A percentile compares a stretch with the other conserved stretches of the same genome.
Evolutionary conservation across 2,888 invertebrate species (phyloP).

Genomic region (Prosapia bicincta): DNA sequence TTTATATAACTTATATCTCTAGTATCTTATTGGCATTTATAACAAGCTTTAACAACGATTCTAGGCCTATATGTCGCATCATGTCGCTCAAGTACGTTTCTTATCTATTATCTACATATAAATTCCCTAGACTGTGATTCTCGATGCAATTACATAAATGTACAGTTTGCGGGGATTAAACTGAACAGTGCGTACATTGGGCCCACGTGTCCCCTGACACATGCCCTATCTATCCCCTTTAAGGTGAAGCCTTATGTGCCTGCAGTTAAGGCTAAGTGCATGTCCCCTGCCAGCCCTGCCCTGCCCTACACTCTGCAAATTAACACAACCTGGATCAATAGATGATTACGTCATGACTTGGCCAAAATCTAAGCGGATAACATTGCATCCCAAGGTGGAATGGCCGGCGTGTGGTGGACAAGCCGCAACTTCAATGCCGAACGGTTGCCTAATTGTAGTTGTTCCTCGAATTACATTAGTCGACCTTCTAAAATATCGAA

Average conservation of each 20-base stretch:
- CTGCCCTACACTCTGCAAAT: background rate
- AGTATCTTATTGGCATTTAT: no score
- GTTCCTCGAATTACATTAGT: background rate
- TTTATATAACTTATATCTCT: no score
- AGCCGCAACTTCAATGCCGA: background rate
- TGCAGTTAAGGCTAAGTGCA: slow-evolving; percentile 2
- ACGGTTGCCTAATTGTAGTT: background rate
- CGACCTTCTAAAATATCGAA: no score
- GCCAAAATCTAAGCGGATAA: background rate
- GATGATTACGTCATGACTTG: background rate
- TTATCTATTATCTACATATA: no score
- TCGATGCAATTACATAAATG: background rate
- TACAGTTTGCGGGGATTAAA: background rate
- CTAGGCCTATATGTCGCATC: no score
- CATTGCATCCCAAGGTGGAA: background rate
- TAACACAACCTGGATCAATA: background rate
- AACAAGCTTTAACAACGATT: no score
- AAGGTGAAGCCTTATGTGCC: slow-evolving; percentile 2
- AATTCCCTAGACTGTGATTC: no score
- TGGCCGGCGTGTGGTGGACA: background rate
- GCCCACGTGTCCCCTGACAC: background rate
- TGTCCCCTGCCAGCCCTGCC: background rate
- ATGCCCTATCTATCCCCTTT: background rate
- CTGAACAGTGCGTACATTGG: background rate
- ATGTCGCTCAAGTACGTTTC: no score